Evolutionary conservation across 1,140 invertebrate species (phyloP), one percentile per base, ranked within the genome.

Genomic region (Ericerus pela): DNA sequence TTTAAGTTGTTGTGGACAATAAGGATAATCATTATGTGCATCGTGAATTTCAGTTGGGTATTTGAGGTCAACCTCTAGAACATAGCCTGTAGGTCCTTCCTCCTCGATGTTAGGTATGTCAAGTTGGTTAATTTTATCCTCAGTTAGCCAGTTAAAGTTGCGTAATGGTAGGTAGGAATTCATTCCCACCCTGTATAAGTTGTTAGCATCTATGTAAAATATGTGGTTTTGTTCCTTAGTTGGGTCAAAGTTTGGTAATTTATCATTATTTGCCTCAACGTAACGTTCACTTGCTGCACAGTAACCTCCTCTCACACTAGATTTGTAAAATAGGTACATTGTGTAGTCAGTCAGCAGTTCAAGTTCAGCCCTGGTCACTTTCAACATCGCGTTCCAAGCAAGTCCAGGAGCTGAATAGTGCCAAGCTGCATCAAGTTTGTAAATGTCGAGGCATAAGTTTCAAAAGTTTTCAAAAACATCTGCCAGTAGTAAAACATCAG

Each of bases 141-240:
- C 14, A 38, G 62, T 55, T 16, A 69, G 53, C 70, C 71, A 77
- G 61, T 71, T 52, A 67, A 76, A 77, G 29, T 64, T 58, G 27
- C 55, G 58, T 20, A 59, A 61, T 18, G 73, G 72, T 36, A 76
- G 62, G 57, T 58, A 61, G 59, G 70, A 61, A 18, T 62, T 68
- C 71, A 76, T 73, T 11, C 68, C 67, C 54, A 60, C 68, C 11
- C 74, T 74, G 68, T 79, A 78, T 41, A 75, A 62, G 65, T 76
- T 76, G 61, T 75, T 76, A 11, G 65, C 67, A 70, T 76, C 74
- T 18, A 69, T 66, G 65, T 76, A 75, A 22, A 66, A 61, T 18
- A 75, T 51, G 64, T 65, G 72, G 11, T 63, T 66, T 31, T 43
- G 54, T 22, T 53, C 41, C 59, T 69, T 55, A 33, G 55, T 61